Evolutionary conservation across 2,888 invertebrate genomes (phyloP), one percentile per base, ranked within the genome.

Genomic region (Drosophila yooni): DNA sequence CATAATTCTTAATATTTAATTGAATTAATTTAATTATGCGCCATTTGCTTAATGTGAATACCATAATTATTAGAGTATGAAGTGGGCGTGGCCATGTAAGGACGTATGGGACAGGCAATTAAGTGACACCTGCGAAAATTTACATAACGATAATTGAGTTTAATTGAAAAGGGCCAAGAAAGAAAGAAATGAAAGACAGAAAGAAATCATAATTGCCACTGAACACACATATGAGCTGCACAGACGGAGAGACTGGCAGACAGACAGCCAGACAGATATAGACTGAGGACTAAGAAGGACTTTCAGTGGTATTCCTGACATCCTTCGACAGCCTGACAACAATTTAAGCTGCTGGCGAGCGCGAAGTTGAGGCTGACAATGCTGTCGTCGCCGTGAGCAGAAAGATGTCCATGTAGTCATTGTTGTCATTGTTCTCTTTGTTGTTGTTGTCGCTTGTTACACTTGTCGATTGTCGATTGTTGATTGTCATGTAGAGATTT

Each of bases 401-500:
- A 58, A 66, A 68, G 34, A 66, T 66, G 53, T 60, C 31, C 33
- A 31, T 51, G 50, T 36, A 43, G 27, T 59, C 52, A 51, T 34
- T 75, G 43, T 52, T 57, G 21, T 52, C 27, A 5, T 27, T 56
- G 36, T 7, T 15, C 36, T 18, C 13, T 7, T 38, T 51, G 29
- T 29, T 51, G 59, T 21, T 66, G 29, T 40, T 67, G 59, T 40
- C 59, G 46, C 25, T 48, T 65, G 51, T 46, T 52, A 56, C 66
- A 46, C 46, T 46, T 68, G 86, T 72, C 87, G 88, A 79, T 36
- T 68, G 83, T 70, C 84, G 88, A 84, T 46, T 66, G 84, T 70
- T 78, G 88, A 84, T 79, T 84, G 79, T 70, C 82, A 82, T 89
- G 80, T 74, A 69, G 70, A 76, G 90, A 86, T 89, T 89, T 88